Percentiles rank a stretch among this genome's conserved stretches.
Evolutionary conservation across 2,888 invertebrate species (phyloP).

Genomic region (Drosophila neonasuta): DNA sequence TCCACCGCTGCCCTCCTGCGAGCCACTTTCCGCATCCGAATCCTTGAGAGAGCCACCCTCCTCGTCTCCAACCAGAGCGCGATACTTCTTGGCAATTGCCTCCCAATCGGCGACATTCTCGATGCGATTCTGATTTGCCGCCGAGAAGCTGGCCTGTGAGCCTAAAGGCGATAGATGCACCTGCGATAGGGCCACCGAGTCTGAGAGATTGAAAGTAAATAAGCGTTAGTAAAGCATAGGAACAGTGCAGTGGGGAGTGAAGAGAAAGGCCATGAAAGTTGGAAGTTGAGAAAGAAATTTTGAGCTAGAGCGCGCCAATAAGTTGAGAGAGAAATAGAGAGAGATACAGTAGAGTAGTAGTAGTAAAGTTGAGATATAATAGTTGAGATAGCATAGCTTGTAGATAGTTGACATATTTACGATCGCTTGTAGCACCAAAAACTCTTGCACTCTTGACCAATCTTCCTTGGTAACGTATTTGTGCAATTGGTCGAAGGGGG

Average conservation of each 20-base stretch:
- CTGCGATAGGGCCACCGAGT: slow-evolving; percentile 90
- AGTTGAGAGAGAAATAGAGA: slow-evolving; percentile 34
- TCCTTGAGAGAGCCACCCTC: slow-evolving; percentile 82
- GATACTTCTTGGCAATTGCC: slow-evolving; percentile 93
- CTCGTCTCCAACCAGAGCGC: slow-evolving; percentile 88
- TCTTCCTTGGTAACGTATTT: slow-evolving; percentile 11
- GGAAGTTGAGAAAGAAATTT: slow-evolving; percentile 67
- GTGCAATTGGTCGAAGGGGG: slow-evolving; percentile 1
- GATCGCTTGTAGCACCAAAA: slow-evolving; percentile 72
- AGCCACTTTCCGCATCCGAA: slow-evolving; percentile 81
- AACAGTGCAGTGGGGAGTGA: not conserved
- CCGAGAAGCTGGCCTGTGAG: slow-evolving; percentile 91
- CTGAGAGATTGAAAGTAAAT: slow-evolving; percentile 79
- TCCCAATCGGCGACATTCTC: slow-evolving; percentile 97
- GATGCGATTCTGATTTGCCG: slow-evolving; percentile 88
- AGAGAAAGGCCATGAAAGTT: slow-evolving; percentile 18
- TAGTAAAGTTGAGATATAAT: slow-evolving; percentile 18
- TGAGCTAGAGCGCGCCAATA: slow-evolving; percentile 78
- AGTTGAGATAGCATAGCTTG: slow-evolving; percentile 13
- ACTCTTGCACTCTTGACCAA: slow-evolving; percentile 62
- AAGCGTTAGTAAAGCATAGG: not conserved
- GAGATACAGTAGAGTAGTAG: slow-evolving; percentile 14
- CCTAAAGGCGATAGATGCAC: slow-evolving; percentile 92
- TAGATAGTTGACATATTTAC: slow-evolving; percentile 21
- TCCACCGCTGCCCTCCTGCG: slow-evolving; percentile 74